Evolutionary conservation across 2,888 invertebrate genomes (phyloP).

Genomic region (Tortrix viridana): DNA sequence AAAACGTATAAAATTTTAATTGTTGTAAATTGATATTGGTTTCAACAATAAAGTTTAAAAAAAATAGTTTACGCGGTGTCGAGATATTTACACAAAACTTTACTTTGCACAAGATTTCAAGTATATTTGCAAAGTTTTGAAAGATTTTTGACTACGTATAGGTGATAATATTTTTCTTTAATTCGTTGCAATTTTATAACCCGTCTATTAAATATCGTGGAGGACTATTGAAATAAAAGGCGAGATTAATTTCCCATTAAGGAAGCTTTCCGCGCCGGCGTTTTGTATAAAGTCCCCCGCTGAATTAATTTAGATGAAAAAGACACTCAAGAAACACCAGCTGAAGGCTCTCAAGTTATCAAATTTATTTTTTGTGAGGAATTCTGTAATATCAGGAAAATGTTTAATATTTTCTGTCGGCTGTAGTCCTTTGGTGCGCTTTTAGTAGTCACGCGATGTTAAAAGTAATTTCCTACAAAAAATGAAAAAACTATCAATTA

Average conservation of each 20-base stretch:
- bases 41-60: too few species aligned
- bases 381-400: conserved; percentile 16
- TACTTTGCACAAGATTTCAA: too few species aligned
- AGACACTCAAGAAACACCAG: conserved; percentile 50
- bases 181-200: conserved; percentile 17
- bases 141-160: neutral
- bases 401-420: conserved; percentile 31
- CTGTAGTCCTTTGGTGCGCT: conserved; percentile 30
- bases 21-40: too few species aligned
- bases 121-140: neutral
- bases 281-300: conserved; percentile 41
- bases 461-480: conserved; percentile 5
- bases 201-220: conserved; percentile 24
- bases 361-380: conserved; percentile 29
- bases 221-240: conserved; percentile 36
- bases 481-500: too few species aligned
- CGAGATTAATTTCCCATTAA: conserved; percentile 35
- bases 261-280: conserved; percentile 27
- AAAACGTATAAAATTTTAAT: too few species aligned
- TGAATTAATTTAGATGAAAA: conserved; percentile 55
- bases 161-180: conserved; percentile 4
- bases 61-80: too few species aligned
- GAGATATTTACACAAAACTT: too few species aligned
- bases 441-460: conserved; percentile 7
- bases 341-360: conserved; percentile 33